Evolutionary conservation across 2,113 vertebrate species (phyloP), one percentile per base, ranked within the genome.

Genomic region (Prionailurus bengalensis): DNA sequence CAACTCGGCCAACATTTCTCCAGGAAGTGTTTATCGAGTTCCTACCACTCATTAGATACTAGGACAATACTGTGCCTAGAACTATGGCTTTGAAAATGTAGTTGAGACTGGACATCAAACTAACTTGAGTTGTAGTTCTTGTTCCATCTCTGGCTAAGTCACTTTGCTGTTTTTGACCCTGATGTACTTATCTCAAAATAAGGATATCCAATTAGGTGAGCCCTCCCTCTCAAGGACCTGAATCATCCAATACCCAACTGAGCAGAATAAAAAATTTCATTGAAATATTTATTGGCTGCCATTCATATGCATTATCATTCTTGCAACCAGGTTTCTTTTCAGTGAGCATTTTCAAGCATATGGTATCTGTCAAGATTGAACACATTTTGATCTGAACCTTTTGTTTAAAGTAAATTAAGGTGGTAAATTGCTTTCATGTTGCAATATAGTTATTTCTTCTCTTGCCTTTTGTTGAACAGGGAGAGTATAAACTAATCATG

Each of bases 341-440:
- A 51, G 42, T 61, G 48, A 94, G 42, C 61, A 96, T 82, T 91
- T 91, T 87, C 66, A 88, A 27, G 45, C 93, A 95, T 91, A 83
- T 74, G 39, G 53, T 86, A 16, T 74, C 70, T 91, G 88, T 91
- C 66, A 97, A 91, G 66, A 89, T 53, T 23, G 63, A 96, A 61
- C 16, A 74, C 42, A 91, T 8, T 93, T 85, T 94, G 61, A 94
- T 96, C 51, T 86, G 85, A 98, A 93, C 71, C 66, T 97, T 95
- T 91, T 89, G 85, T 96, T 96, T 93, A 93, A 97, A 86, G 63
- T 90, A 89, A 98, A 23, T 61, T 95, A 79, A 97, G 29, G 55
- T 97, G 25, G 80, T 95, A 89, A 97, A 93, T 95, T 70, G 65
- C 83, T 93, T 95, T 58, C 31, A 82, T 71, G 23, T 80, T 91